Percentiles rank a stretch among this genome's conserved stretches.
phyloP scores from a whole-genome alignment of 2,113 vertebrate genomes.

The Colinus virginianus region DNA sequence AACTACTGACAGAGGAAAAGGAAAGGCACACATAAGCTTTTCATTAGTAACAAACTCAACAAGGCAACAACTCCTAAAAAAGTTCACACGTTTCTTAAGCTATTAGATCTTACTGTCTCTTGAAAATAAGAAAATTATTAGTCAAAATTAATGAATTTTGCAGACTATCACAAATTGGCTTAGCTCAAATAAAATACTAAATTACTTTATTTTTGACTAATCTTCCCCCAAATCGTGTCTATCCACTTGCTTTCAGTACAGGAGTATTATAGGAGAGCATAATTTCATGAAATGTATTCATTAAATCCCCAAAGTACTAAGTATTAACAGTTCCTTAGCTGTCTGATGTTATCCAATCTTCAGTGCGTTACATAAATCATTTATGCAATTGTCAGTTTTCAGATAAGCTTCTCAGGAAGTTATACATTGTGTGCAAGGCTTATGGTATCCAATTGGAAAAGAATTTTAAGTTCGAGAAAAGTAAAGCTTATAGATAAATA shows the following conservation, averaged over 20 bases:
- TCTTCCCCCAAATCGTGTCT: not conserved
- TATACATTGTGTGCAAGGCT: not conserved
- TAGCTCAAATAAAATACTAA: not conserved
- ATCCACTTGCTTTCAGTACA: not conserved
- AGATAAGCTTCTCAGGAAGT: not conserved
- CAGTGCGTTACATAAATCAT: not conserved
- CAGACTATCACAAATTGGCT: not conserved
- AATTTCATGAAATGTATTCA: not conserved
- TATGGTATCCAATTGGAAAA: not conserved
- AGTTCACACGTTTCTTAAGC: not conserved
- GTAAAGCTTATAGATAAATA: not conserved
- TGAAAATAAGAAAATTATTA: not conserved
- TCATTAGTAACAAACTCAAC: not conserved
- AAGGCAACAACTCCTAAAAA: not conserved
- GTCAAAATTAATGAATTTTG: not conserved
- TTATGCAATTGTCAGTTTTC: not conserved
- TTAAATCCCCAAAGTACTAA: not conserved
- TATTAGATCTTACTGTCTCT: not conserved
- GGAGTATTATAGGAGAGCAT: not conserved
- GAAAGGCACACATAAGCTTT: not conserved
- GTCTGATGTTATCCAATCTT: constrained; percentile 1
- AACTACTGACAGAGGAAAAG: not conserved
- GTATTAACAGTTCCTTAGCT: not conserved
- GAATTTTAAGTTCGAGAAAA: constrained; percentile 26
- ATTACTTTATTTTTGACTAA: not conserved